Evolutionary conservation across 1,140 invertebrate species (phyloP).

Genomic region (Papilio polytes): DNA sequence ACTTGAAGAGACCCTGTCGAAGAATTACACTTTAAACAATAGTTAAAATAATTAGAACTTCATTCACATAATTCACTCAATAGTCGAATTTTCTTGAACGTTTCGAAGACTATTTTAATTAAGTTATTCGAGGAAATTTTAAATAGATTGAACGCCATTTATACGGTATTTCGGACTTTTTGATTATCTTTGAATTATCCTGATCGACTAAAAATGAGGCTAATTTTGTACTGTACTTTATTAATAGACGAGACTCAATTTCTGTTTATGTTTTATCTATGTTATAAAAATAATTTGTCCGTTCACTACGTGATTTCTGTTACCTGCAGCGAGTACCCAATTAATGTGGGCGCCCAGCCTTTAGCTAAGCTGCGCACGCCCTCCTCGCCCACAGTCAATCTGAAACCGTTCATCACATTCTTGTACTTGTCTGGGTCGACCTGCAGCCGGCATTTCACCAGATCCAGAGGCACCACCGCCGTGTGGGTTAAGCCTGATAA

Average conservation of each 20-base stretch:
- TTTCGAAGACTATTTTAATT: neutral
- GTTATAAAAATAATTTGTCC: too few relatives aligned
- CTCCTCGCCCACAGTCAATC: constrained; percentile 93
- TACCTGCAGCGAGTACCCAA: constrained; percentile 98
- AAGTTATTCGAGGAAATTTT: too few relatives aligned
- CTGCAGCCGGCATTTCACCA: constrained; percentile 99
- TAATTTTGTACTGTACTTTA: too few relatives aligned
- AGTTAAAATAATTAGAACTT: neutral
- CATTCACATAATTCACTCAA: neutral
- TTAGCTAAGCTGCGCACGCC: constrained; percentile 94
- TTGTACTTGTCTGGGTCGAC: constrained; percentile 98
- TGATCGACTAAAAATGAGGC: neutral
- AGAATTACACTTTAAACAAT: neutral
- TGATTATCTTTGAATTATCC: neutral
- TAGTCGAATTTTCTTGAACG: neutral
- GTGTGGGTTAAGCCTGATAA: constrained; percentile 88
- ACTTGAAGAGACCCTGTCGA: constrained; percentile 89
- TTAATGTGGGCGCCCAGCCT: constrained; percentile 99
- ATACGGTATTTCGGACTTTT: neutral
- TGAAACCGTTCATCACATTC: constrained; percentile 95
- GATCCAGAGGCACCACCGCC: constrained; percentile 96
- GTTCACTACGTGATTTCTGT: constrained; percentile 28
- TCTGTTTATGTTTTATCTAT: too few relatives aligned
- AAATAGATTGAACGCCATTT: too few relatives aligned
- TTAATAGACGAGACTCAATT: too few relatives aligned